These are phyloP conservation scores for Tragopan temminckii DNA, from an alignment of 2,797 vertebrate genomes.

Conservation along the genomic window DNA sequence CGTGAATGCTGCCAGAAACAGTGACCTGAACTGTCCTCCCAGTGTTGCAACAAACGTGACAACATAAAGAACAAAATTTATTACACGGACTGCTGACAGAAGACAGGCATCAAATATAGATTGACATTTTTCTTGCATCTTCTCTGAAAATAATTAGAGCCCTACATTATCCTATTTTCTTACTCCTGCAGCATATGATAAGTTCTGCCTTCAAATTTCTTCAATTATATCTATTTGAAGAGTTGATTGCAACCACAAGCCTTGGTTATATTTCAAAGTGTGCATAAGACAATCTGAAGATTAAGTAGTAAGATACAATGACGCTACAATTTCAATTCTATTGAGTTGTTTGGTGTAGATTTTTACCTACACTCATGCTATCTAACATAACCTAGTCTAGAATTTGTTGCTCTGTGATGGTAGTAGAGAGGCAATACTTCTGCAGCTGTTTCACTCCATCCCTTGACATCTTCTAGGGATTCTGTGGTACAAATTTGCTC, in stretches of 20 bases:
- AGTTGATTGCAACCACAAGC: not conserved
- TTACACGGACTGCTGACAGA: not conserved
- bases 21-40: slow-evolving; percentile 37
- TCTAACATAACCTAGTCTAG: not conserved
- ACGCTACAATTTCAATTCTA: not conserved
- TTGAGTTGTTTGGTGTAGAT: not conserved
- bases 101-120: not conserved
- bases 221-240: not conserved
- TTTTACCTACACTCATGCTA: not conserved
- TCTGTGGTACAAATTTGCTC: not conserved
- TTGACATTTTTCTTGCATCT: not conserved
- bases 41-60: slow-evolving; percentile 17
- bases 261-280: not conserved
- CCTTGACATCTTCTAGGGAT: not conserved
- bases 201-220: not conserved
- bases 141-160: not conserved
- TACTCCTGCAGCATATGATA: not conserved
- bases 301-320: not conserved
- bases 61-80: not conserved
- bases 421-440: not conserved
- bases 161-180: not conserved
- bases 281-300: not conserved
- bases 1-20: slow-evolving; percentile 20
- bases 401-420: not conserved
- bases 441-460: not conserved